Evolutionary conservation across 2,888 invertebrate genomes (phyloP).

Genomic region (Polymixis flavicincta): DNA sequence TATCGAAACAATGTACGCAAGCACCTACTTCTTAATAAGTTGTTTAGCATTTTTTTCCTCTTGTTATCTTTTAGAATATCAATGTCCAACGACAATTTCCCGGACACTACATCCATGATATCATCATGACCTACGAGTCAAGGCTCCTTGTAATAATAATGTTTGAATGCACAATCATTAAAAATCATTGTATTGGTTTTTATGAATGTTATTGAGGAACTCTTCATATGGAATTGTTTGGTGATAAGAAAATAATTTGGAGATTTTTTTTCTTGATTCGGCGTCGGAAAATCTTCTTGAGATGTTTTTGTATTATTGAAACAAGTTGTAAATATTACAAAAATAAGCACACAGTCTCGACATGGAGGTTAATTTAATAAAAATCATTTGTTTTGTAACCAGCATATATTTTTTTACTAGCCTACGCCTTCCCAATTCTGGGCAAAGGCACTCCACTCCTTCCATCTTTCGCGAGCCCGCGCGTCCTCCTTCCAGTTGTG

Average conservation of each 20-base stretch:
- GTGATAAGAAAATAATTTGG: constrained; percentile 20
- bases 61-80: constrained; percentile 49
- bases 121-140: constrained; percentile 76
- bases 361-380: background rate
- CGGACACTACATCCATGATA: constrained; percentile 70
- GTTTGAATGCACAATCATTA: constrained; percentile 58
- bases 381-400: background rate
- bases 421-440: no score
- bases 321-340: no score
- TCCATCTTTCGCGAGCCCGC: no score
- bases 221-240: constrained; percentile 39
- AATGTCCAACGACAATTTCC: constrained; percentile 71
- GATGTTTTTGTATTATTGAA: no score
- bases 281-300: background rate
- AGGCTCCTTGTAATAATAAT: constrained; percentile 64
- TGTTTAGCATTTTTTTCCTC: constrained; percentile 52
- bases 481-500: no score
- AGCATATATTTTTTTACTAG: no score
- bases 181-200: constrained; percentile 59
- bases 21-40: constrained; percentile 16
- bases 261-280: background rate
- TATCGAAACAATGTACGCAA: background rate
- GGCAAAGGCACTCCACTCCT: no score
- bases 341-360: background rate
- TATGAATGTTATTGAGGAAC: constrained; percentile 53